A percentile compares a stretch with the other conserved stretches of the same genome.
Conservation (phyloP, 2,888 invertebrate species). For the Sericinus montela region DNA sequence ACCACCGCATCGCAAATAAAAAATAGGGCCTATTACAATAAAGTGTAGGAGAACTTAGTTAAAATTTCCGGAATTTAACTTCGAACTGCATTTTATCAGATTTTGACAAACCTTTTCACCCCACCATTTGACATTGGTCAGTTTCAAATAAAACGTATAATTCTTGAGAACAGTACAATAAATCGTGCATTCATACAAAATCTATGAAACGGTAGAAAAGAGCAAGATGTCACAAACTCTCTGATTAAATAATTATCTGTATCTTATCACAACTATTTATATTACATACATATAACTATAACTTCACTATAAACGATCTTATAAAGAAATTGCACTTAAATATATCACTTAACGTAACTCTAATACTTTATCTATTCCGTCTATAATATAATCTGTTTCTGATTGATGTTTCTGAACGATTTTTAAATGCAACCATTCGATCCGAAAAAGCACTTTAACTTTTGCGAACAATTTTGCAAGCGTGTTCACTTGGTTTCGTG, state of each 20-base stretch:
- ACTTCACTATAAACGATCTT: conserved; percentile 9
- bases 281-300: conserved; percentile 4
- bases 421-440: conserved; percentile 12
- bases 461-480: neutral
- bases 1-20: too few species aligned
- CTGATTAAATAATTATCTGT: conserved; percentile 4
- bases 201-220: neutral
- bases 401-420: neutral
- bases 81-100: too few species aligned
- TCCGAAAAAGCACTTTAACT: conserved; percentile 1
- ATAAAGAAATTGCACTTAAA: conserved; percentile 40
- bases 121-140: too few species aligned
- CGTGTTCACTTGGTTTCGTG: neutral
- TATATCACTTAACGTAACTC: conserved; percentile 34
- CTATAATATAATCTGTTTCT: conserved; percentile 1
- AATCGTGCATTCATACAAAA: neutral
- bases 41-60: too few species aligned
- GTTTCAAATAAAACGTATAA: neutral
- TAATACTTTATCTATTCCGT: conserved; percentile 21
- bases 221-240: conserved; percentile 1
- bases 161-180: neutral
- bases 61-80: too few species aligned
- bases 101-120: too few species aligned
- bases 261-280: neutral
- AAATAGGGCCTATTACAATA: too few species aligned